phyloP scores from a whole-genome alignment of 23 tunicate species.

The Aplidium turbinatum region DNA sequence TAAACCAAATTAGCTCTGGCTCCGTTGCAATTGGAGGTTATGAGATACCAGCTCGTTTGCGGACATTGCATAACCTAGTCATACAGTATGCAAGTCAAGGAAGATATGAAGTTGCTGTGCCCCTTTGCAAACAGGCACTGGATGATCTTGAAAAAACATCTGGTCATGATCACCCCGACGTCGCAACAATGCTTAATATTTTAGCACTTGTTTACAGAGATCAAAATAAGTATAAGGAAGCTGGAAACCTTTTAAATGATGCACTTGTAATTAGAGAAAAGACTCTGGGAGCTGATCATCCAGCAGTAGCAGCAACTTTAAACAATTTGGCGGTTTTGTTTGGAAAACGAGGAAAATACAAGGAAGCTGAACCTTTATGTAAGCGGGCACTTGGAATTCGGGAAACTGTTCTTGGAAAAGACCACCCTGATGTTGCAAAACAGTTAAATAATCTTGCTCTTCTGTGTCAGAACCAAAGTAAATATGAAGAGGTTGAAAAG shows the following conservation, averaged over 20 bases:
- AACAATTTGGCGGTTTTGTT: conserved; percentile 95
- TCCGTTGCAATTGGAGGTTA: conserved; percentile 87
- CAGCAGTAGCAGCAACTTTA: conserved; percentile 98
- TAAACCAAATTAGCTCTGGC: conserved; percentile 48
- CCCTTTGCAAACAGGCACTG: conserved; percentile 95
- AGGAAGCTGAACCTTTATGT: conserved; percentile 98
- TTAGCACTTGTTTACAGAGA: conserved; percentile 97
- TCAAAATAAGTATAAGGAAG: conserved; percentile 95
- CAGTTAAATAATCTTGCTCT: conserved; percentile 97
- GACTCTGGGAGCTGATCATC: conserved; percentile 96
- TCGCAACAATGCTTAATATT: conserved; percentile 97
- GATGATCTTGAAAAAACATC: conserved; percentile 97
- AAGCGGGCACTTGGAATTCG: conserved; percentile 92
- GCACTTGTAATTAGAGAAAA: conserved; percentile 95
- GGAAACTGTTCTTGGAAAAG: conserved; percentile 94
- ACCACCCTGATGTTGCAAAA: conserved; percentile 99
- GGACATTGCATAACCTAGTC: conserved; percentile 94
- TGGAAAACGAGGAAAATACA: conserved; percentile 97
- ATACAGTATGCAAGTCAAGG: conserved; percentile 99
- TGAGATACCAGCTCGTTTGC: conserved; percentile 95
- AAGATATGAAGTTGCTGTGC: conserved; percentile 99
- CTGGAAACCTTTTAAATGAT: conserved; percentile 90
- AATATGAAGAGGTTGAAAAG: conserved; percentile 97
- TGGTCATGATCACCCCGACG: conserved; percentile 98
- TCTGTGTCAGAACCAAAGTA: conserved; percentile 95